Percentiles rank a stretch among this genome's conserved stretches.
Evolutionary conservation across 2,888 invertebrate genomes (phyloP).

Genomic region (Ormyrus pomaceus): DNA sequence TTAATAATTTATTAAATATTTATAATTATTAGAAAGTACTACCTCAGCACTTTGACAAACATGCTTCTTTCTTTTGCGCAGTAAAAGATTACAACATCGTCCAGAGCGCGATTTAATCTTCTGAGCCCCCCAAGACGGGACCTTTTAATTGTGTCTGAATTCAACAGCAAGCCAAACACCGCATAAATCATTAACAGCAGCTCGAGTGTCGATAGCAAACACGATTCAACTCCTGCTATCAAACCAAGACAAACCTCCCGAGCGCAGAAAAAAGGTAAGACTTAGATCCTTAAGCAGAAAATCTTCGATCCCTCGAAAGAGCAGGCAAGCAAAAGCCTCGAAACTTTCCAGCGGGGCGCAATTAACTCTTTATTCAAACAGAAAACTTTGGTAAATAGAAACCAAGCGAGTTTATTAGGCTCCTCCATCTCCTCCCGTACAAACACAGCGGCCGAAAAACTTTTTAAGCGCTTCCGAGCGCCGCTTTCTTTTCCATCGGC

Average conservation of each 20-base stretch:
- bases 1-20: too few relatives aligned
- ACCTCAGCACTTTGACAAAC: too few relatives aligned
- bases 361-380: conserved; percentile 59
- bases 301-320: conserved; percentile 29
- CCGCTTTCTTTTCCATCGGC: conserved; percentile 37
- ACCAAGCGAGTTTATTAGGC: conserved; percentile 53
- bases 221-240: not conserved
- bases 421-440: not conserved
- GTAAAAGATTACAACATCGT: too few relatives aligned
- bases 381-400: conserved; percentile 55
- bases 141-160: conserved; percentile 6
- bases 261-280: not conserved
- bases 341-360: conserved; percentile 20
- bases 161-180: conserved; percentile 43
- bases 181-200: conserved; percentile 15
- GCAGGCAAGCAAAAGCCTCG: conserved; percentile 6
- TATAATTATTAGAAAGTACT: too few relatives aligned
- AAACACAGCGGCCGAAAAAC: conserved; percentile 24
- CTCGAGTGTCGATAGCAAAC: conserved; percentile 22
- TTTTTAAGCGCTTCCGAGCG: conserved; percentile 49
- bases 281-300: not conserved
- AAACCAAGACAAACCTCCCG: not conserved
- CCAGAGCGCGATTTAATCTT: not conserved
- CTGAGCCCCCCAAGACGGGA: not conserved
- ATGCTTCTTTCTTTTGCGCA: too few relatives aligned